Evolutionary conservation across 2,888 invertebrate species (phyloP).

Genomic region (Apocheima hispidaria): DNA sequence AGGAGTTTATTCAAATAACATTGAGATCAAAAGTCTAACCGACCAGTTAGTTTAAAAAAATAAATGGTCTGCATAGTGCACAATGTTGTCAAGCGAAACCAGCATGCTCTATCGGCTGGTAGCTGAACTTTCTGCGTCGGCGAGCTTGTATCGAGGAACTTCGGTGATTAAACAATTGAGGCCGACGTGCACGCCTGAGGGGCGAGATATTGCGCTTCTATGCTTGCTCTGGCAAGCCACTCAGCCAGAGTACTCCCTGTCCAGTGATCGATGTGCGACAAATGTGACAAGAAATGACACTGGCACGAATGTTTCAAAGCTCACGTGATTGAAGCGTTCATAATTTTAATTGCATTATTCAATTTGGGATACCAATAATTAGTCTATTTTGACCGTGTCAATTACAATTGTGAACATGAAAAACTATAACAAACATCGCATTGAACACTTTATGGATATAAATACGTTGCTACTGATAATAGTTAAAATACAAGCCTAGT

Average conservation of each 20-base stretch:
- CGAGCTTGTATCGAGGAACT: slow-evolving; percentile 73
- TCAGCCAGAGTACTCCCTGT: slow-evolving; percentile 26
- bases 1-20: too few relatives aligned
- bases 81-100: slow-evolving; percentile 57
- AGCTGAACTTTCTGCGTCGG: slow-evolving; percentile 68
- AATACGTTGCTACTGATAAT: too few relatives aligned
- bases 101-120: slow-evolving; percentile 68
- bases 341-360: not conserved
- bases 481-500: too few relatives aligned
- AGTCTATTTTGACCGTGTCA: not conserved
- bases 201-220: slow-evolving; percentile 61
- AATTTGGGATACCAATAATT: not conserved
- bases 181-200: slow-evolving; percentile 51
- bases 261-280: slow-evolving; percentile 40
- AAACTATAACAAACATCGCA: too few relatives aligned
- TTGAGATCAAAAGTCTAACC: too few relatives aligned
- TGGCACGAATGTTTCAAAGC: not conserved
- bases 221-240: slow-evolving; percentile 28
- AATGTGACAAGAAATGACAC: slow-evolving; percentile 19
- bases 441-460: too few relatives aligned
- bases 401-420: too few relatives aligned
- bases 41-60: too few relatives aligned
- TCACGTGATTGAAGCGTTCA: too few relatives aligned
- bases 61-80: slow-evolving; percentile 11
- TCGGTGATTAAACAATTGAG: slow-evolving; percentile 75